Conservation (phyloP, 2,113 vertebrate species). For the Steatornis caripensis region DNA sequence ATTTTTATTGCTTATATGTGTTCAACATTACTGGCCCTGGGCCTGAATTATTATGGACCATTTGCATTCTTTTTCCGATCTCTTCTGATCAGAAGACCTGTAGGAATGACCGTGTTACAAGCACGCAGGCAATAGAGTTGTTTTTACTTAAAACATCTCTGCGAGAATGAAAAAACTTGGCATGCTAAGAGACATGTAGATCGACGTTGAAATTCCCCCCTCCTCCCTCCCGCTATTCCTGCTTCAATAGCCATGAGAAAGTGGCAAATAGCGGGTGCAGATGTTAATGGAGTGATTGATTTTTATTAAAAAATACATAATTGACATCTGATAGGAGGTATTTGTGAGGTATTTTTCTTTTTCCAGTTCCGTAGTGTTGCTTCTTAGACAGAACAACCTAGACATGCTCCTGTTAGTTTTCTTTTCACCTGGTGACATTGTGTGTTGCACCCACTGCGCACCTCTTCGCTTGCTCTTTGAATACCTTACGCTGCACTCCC, state of each 20-base stretch:
- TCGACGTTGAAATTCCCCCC: neutral
- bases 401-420: neutral
- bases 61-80: neutral
- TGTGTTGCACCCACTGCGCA: neutral
- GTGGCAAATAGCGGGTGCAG: neutral
- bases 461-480: neutral
- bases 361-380: neutral
- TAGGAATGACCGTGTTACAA: neutral
- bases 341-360: neutral
- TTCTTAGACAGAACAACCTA: neutral
- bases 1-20: conserved; percentile 25
- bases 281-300: neutral
- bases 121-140: neutral
- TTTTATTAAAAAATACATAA: neutral
- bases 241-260: neutral
- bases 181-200: neutral
- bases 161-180: neutral
- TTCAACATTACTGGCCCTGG: neutral
- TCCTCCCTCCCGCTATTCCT: neutral
- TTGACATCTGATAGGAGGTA: neutral
- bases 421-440: neutral
- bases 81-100: neutral
- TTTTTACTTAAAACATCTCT: neutral
- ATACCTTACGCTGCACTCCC: neutral
- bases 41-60: neutral